Conservation (phyloP, 2,113 vertebrate genomes). For the Ceratotherium simum region DNA sequence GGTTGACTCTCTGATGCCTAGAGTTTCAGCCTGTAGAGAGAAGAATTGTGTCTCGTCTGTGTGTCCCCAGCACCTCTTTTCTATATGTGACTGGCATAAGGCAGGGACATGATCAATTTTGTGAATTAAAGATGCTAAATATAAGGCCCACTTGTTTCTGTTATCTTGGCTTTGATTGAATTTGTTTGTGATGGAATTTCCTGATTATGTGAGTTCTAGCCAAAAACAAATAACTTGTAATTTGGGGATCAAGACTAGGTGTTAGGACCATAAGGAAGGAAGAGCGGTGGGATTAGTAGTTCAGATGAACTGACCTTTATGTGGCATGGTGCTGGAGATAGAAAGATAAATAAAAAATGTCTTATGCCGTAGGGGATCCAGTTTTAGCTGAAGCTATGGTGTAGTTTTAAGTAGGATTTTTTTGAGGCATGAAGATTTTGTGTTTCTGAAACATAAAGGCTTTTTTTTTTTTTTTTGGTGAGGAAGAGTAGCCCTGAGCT, state of each 20-base stretch:
- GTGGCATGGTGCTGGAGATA: background rate
- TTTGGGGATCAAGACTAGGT: background rate
- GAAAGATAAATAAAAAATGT: background rate
- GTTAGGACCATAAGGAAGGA: background rate
- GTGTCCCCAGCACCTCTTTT: background rate
- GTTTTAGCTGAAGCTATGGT: constrained; percentile 26
- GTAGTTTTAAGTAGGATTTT: constrained; percentile 5
- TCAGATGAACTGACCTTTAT: background rate
- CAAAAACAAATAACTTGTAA: constrained; percentile 18
- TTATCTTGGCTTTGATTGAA: constrained; percentile 35
- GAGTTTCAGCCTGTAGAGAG: background rate
- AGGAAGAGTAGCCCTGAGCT: too few relatives aligned
- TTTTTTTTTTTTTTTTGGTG: background rate
- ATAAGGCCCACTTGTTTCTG: background rate
- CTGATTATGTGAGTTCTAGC: constrained; percentile 39
- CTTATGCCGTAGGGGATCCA: background rate
- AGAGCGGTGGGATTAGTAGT: background rate
- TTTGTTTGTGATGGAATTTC: constrained; percentile 1
- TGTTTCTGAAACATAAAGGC: background rate
- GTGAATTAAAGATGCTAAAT: constrained; percentile 28
- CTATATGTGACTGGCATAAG: background rate
- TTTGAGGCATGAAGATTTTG: constrained; percentile 1
- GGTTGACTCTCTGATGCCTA: background rate
- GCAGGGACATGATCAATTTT: background rate
- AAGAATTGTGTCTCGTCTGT: background rate